Conservation (phyloP, 2,113 vertebrate species). For the Tringa solitaria region DNA sequence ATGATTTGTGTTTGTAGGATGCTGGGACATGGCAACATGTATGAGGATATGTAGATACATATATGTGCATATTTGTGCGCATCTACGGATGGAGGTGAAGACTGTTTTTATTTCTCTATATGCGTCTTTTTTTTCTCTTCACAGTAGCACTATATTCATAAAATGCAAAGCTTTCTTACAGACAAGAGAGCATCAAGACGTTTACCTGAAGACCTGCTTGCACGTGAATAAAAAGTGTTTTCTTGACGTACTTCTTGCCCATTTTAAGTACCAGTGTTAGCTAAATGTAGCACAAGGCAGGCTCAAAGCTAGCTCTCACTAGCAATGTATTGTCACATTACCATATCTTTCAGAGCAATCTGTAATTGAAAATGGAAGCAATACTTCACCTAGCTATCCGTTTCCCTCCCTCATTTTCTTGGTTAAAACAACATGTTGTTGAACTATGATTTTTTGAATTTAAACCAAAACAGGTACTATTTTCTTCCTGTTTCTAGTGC, state of each 20-base stretch:
- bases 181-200: rapidly evolving
- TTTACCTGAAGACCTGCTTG: not conserved
- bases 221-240: not conserved
- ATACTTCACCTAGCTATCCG: not conserved
- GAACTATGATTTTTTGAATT: not conserved
- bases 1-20: not conserved
- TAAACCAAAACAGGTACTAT: not conserved
- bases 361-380: not conserved
- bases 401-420: not conserved
- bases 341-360: not conserved
- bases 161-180: not conserved
- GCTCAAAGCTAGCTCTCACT: not conserved
- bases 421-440: not conserved
- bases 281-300: not conserved
- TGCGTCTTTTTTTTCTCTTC: not conserved
- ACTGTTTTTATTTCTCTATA: not conserved
- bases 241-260: not conserved
- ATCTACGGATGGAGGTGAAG: not conserved
- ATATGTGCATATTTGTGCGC: not conserved
- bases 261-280: not conserved
- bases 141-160: not conserved
- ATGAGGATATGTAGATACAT: not conserved
- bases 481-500: not conserved
- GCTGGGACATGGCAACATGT: not conserved
- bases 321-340: not conserved